Evolutionary conservation across 1,140 invertebrate genomes (phyloP).

Genomic region (Amphibalanus amphitrite): DNA sequence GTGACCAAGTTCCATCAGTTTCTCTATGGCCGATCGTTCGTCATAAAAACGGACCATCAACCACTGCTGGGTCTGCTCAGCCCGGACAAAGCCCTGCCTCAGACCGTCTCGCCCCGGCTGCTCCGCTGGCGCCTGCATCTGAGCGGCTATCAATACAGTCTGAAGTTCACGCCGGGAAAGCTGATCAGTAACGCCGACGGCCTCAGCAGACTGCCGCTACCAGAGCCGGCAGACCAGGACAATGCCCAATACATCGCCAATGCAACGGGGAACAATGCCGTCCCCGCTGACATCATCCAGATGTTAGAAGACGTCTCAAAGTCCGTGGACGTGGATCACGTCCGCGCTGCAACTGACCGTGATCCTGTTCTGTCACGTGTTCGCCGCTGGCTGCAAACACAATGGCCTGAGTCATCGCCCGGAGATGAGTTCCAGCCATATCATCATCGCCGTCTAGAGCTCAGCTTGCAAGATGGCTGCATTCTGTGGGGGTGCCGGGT

Average conservation of each 20-base stretch:
- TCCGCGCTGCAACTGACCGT: too few relatives aligned
- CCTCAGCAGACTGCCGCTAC: slow-evolving; percentile 16
- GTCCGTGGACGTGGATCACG: too few relatives aligned
- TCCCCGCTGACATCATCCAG: too few relatives aligned
- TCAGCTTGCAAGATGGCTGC: too few relatives aligned
- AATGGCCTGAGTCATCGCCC: neutral
- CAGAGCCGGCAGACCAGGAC: too few relatives aligned
- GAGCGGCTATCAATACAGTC: slow-evolving; percentile 18
- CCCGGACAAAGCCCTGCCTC: slow-evolving; percentile 20
- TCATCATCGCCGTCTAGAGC: too few relatives aligned
- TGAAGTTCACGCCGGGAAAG: slow-evolving; percentile 1
- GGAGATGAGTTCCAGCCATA: too few relatives aligned
- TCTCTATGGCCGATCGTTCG: slow-evolving; percentile 29
- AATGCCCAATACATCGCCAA: too few relatives aligned
- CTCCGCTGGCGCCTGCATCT: slow-evolving; percentile 13
- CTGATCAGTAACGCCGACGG: slow-evolving; percentile 11
- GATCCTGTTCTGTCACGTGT: too few relatives aligned
- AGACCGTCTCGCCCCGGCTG: slow-evolving; percentile 13
- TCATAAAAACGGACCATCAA: slow-evolving; percentile 31
- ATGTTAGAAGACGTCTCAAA: too few relatives aligned
- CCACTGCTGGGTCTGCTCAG: slow-evolving; percentile 31
- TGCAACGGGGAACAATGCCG: too few relatives aligned
- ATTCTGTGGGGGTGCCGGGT: slow-evolving; percentile 4
- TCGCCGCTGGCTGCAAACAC: neutral
- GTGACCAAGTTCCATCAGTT: slow-evolving; percentile 35